Evolutionary conservation across 1,140 invertebrate genomes (phyloP).

Genomic region (Saccostrea glomerata): DNA sequence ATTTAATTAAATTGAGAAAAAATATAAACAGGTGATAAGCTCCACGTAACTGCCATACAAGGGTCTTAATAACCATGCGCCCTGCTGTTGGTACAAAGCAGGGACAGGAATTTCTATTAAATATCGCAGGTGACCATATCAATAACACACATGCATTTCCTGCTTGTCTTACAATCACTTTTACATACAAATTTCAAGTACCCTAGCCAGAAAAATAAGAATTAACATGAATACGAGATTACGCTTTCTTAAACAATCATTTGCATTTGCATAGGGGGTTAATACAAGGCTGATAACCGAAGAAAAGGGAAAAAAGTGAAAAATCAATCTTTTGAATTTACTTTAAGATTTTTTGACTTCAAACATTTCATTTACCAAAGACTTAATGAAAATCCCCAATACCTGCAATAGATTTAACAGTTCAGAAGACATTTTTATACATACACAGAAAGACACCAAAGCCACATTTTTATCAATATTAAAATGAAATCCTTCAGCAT

Average conservation of each 20-base stretch:
- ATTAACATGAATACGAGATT: constrained; percentile 15
- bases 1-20: constrained; percentile 28
- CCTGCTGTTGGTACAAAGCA: not conserved
- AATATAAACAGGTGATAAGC: constrained; percentile 27
- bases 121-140: constrained; percentile 1
- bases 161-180: not conserved
- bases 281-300: not conserved
- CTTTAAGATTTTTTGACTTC: constrained; percentile 24
- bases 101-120: not conserved
- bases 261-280: not conserved
- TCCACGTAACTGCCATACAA: not conserved
- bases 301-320: not conserved
- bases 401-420: not conserved
- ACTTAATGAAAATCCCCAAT: constrained; percentile 23
- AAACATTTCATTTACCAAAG: constrained; percentile 28
- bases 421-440: constrained; percentile 20
- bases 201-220: not conserved
- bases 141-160: not conserved
- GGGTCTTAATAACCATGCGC: not conserved
- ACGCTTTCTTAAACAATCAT: constrained; percentile 10
- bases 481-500: not conserved
- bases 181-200: not conserved
- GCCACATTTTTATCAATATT: not conserved
- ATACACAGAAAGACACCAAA: not conserved
- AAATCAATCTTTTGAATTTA: constrained; percentile 23